Evolutionary conservation across 2,888 invertebrate genomes (phyloP), one percentile per base, ranked within the genome.

Genomic region (Eilema caniola): DNA sequence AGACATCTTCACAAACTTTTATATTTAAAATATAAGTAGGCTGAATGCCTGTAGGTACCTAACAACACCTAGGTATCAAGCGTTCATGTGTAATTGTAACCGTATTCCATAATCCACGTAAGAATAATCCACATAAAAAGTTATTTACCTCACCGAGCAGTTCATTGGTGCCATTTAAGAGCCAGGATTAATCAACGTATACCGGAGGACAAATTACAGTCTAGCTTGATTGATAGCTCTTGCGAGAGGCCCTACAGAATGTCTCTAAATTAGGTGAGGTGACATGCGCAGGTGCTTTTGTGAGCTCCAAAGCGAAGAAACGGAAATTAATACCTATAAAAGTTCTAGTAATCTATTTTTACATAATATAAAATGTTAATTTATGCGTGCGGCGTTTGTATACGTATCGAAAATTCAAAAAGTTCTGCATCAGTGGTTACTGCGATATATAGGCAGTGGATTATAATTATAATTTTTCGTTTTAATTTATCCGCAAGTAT

Each of bases 181-280:
- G 62, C 3, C 37, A 3, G 62, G 62, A 31, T 37, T 37, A 24
- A 62, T 62, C 41, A 41, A 41, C 33, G 24, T 37, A 14, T 20
- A 23, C 14, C 37, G 25, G 23, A 24, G 24, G 37, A 41, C 62
- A 41, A 62, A 61, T 62, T 62, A 62, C 62, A 16, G 62, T 10
- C 14, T n/a, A 41, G 31, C 62, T 62, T 62, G 62, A 62, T 62
- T 37, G 62, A 62, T 62, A 41, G 37, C 62, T 24, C 14, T 24
- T 23, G 14, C 41, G 23, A 24, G 33, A 14, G 25, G 10, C 31
- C 31, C 16, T 61, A 10, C 5, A n/a, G 61, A 61, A 61, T n/a
- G 28, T 31, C 20, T 31, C 61, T 61, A n/a, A 61, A 61, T 61
- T 61, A 61, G n/a, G 61, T 31, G 20, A 3, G 11, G 28, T 20